Evolutionary conservation across 1,140 invertebrate species (phyloP).

Genomic region (Pteromalus puparum): DNA sequence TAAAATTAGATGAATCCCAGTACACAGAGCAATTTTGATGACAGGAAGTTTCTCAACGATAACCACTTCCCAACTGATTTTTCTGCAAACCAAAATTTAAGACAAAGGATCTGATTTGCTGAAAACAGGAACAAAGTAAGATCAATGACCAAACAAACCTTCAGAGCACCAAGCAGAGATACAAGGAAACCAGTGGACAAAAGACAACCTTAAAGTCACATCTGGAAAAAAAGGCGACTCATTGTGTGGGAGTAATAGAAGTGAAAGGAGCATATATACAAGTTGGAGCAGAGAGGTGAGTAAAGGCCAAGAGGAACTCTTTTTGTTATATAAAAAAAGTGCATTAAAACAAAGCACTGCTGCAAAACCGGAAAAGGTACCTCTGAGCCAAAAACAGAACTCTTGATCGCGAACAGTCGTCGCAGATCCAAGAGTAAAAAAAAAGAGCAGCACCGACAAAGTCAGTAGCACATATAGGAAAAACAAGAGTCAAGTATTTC

Average conservation of each 20-base stretch:
- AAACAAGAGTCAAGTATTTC: too few relatives aligned
- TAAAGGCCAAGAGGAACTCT: background rate
- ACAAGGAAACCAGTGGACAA: background rate
- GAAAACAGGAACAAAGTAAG: background rate
- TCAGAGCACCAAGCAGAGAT: background rate
- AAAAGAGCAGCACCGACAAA: too few relatives aligned
- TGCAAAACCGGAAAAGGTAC: background rate
- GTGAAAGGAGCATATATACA: background rate
- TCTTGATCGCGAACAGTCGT: background rate
- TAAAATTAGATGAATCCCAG: background rate
- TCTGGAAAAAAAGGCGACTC: background rate
- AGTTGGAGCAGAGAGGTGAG: background rate
- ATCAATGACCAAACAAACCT: conserved; percentile 1
- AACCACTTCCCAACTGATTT: background rate
- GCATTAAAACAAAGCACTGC: background rate
- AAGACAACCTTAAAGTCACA: conserved; percentile 1
- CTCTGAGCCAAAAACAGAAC: background rate
- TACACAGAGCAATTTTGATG: too few relatives aligned
- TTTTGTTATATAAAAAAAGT: background rate
- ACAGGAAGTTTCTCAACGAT: background rate
- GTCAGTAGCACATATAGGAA: too few relatives aligned
- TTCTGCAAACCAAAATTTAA: background rate
- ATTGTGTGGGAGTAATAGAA: conserved; percentile 1
- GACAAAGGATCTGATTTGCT: background rate
- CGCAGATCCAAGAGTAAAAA: too few relatives aligned